phyloP scores from a whole-genome alignment of 2,888 invertebrate species.

The Petrophora chlorosata region DNA sequence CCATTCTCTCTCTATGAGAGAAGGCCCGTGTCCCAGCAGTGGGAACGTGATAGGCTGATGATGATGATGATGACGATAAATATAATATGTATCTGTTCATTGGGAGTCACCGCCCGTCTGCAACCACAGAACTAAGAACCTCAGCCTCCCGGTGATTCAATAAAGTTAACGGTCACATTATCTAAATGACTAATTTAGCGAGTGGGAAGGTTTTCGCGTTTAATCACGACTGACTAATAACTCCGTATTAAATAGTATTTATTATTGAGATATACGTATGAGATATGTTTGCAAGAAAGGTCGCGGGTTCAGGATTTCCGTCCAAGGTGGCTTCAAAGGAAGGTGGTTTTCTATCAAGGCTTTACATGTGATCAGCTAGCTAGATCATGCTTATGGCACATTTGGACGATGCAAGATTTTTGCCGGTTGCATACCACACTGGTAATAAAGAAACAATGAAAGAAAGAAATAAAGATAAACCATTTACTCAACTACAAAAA shows the following conservation, averaged over 20 bases:
- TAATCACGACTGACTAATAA: slow-evolving; percentile 63
- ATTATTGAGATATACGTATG: slow-evolving; percentile 34
- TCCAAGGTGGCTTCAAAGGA: slow-evolving; percentile 20
- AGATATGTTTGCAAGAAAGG: slow-evolving; percentile 44
- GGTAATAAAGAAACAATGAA: too few relatives aligned
- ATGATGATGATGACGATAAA: too few relatives aligned
- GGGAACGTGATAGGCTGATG: too few relatives aligned
- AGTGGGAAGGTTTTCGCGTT: slow-evolving; percentile 56
- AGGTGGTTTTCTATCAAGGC: slow-evolving; percentile 3
- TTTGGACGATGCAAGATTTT: too few relatives aligned
- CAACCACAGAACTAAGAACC: slow-evolving; percentile 18
- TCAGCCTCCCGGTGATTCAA: slow-evolving; percentile 52
- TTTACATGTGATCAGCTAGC: too few relatives aligned
- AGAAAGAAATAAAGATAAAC: too few relatives aligned
- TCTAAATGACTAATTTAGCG: slow-evolving; percentile 71
- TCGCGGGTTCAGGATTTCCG: slow-evolving; percentile 50
- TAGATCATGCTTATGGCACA: neutral
- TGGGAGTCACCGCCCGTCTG: slow-evolving; percentile 36
- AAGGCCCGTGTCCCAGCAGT: too few relatives aligned
- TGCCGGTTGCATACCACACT: too few relatives aligned
- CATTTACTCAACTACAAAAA: too few relatives aligned
- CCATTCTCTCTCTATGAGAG: too few relatives aligned
- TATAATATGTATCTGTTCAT: too few relatives aligned
- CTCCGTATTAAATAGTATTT: slow-evolving; percentile 48
- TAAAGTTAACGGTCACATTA: slow-evolving; percentile 68